Conservation (phyloP, 2,888 invertebrate genomes). For the Hemithea aestivaria region DNA sequence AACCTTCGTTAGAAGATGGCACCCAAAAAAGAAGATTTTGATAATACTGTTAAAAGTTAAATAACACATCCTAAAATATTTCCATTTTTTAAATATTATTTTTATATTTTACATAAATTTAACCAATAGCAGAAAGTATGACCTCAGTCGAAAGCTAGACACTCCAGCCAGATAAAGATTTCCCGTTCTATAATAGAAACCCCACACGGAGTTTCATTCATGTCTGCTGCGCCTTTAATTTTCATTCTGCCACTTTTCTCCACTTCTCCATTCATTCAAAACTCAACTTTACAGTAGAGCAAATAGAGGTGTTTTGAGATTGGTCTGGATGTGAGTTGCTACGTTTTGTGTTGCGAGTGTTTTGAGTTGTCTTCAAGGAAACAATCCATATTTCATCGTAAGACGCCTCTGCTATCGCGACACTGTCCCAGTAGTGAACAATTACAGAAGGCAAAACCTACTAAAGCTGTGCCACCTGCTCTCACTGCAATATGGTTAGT, state of each 20-base stretch:
- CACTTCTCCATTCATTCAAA: background rate
- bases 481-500: conserved; percentile 58
- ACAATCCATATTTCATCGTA: conserved; percentile 50
- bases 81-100: too few relatives aligned
- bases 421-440: conserved; percentile 58
- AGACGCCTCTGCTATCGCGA: conserved; percentile 53
- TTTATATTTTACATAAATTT: too few relatives aligned
- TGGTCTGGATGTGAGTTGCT: background rate
- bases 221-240: conserved; percentile 16
- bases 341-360: conserved; percentile 11
- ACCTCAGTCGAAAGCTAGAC: conserved; percentile 16
- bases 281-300: too few relatives aligned
- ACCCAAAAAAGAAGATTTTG: too few relatives aligned
- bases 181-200: conserved; percentile 25
- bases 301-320: conserved; percentile 7
- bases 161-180: conserved; percentile 13
- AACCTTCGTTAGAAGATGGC: too few relatives aligned
- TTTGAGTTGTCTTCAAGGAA: conserved; percentile 31
- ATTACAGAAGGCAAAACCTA: conserved; percentile 65
- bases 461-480: conserved; percentile 67
- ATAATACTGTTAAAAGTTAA: too few relatives aligned
- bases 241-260: conserved; percentile 15
- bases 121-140: too few relatives aligned
- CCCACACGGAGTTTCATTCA: conserved; percentile 35
- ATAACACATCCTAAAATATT: too few relatives aligned